phyloP scores from a whole-genome alignment of 2,888 invertebrate genomes.

The Lasioglossum zephyrum region DNA sequence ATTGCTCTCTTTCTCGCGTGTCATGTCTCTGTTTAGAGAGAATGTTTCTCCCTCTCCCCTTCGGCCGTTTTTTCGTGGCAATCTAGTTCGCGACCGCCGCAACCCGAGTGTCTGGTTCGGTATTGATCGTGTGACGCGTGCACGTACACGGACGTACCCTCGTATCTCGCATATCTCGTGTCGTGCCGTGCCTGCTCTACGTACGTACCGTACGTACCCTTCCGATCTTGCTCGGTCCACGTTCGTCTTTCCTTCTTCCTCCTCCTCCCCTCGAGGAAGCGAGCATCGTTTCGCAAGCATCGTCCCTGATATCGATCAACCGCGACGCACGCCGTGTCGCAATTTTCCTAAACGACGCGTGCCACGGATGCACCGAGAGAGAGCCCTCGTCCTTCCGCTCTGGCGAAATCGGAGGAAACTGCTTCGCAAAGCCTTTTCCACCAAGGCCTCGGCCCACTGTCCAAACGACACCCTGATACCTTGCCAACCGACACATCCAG shows the following conservation, averaged over 20 bases:
- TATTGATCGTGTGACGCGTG: slow-evolving; percentile 78
- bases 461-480: too few relatives aligned
- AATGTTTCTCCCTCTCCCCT: slow-evolving; percentile 30
- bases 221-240: slow-evolving; percentile 27
- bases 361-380: not conserved
- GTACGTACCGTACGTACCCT: slow-evolving; percentile 7
- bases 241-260: not conserved
- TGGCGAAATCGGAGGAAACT: not conserved
- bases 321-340: not conserved
- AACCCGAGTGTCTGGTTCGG: slow-evolving; percentile 73
- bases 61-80: slow-evolving; percentile 30
- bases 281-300: slow-evolving; percentile 2
- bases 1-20: not conserved
- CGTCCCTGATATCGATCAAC: slow-evolving; percentile 14
- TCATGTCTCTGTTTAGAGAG: slow-evolving; percentile 20
- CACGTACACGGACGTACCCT: slow-evolving; percentile 22
- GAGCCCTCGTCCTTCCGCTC: not conserved
- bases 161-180: not conserved
- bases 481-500: not conserved
- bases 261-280: not conserved
- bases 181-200: not conserved
- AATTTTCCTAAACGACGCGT: not conserved
- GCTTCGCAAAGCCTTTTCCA: not conserved
- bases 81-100: slow-evolving; percentile 56
- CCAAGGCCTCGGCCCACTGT: not conserved